Evolutionary conservation across 1,140 invertebrate genomes (phyloP).

Genomic region (Calosoma granatense): DNA sequence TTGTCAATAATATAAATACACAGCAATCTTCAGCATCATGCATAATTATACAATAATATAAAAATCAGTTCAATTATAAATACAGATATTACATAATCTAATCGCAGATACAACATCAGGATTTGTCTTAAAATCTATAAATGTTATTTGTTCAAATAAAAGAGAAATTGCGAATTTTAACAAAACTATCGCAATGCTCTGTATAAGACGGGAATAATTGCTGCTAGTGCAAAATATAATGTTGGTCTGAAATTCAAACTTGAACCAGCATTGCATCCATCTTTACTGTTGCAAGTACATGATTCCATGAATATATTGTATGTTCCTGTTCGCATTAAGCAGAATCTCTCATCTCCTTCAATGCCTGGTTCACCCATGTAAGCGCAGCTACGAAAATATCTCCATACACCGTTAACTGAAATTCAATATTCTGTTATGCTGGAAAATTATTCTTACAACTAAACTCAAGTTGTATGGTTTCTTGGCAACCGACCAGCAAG

Average conservation of each 20-base stretch:
- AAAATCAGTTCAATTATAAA: background rate
- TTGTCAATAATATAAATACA: no score
- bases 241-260: slow-evolving; percentile 17
- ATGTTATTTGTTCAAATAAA: no score
- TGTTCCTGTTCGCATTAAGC: slow-evolving; percentile 80
- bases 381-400: slow-evolving; percentile 81
- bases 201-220: background rate
- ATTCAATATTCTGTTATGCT: no score
- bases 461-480: no score
- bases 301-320: slow-evolving; percentile 91
- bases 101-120: no score
- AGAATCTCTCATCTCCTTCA: slow-evolving; percentile 80
- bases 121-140: no score
- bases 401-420: slow-evolving; percentile 81
- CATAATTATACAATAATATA: background rate
- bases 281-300: slow-evolving; percentile 86
- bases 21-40: no score
- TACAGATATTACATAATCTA: no score
- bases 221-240: slow-evolving; percentile 11
- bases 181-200: background rate
- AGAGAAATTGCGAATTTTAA: background rate
- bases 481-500: no score
- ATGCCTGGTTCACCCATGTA: slow-evolving; percentile 85
- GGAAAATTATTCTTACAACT: no score
- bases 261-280: slow-evolving; percentile 69